Base-by-base conservation (phyloP, 2,888 invertebrate species). In the Sinotaia quadrata region DNA sequence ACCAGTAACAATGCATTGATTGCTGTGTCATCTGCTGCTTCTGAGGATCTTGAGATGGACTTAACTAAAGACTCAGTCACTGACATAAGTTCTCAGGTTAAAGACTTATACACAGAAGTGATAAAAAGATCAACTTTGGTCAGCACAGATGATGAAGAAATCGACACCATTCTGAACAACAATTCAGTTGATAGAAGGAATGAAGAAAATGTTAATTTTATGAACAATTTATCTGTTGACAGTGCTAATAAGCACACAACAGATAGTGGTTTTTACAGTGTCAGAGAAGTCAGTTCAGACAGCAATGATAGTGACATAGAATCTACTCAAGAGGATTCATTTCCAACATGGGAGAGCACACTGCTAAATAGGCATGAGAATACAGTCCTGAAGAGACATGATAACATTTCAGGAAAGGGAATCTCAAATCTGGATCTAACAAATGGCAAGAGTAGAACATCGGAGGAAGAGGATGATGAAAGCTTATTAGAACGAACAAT, bases 181-280 rank as follows among this genome's bases (percentile, higher is more conserved):
- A n/a, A 36, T 5, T 7, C 10, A 2, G 29, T 36, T n/a, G 66
- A 18, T 5, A 4, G 10, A 29, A 56, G 47, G 15, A 27, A 54
- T 10, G 54, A n/a, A 8, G 29, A 15, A 27, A 5, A 49, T n/a
- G 60, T 60, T 4, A n/a, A 60, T 21, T 59, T 67, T 52, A 60
- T 34, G 15, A 65, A 65, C 52, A 69, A 60, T 57, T 60, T 68
- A 12, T 47, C 65, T 10, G 67, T 56, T 15, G 63, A 54, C 52
- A 69, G 66, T 27, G 67, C 67, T n/a, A 56, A 69, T 37, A 74
- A 72, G 37, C 61, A 72, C 44, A 74, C 74, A 24, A 73, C 73
- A 27, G 75, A 75, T 59, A 75, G 75, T 58, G 75, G 75, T 3
- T 75, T 73, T 56, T 71, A 73, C 68, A 75, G 75, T 59, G 75